Percentiles rank a stretch among this genome's conserved stretches.
phyloP scores from a whole-genome alignment of 1,140 invertebrate genomes.

The Drosophila sechellia region DNA sequence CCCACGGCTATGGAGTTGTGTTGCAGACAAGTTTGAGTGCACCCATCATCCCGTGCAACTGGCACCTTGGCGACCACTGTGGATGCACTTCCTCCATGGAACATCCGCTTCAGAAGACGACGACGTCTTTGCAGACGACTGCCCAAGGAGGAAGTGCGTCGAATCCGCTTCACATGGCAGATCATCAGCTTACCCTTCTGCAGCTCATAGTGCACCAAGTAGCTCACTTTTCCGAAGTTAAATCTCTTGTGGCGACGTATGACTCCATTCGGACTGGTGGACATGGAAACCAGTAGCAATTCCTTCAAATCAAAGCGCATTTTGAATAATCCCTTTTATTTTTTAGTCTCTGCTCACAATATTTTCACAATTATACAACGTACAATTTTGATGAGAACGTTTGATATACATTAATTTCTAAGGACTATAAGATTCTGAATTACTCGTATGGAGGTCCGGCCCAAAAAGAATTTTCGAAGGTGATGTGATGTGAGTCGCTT shows the following conservation, averaged over 20 bases:
- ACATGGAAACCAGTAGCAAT: conserved; percentile 31
- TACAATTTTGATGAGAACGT: conserved; percentile 25
- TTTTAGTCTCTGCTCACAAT: conserved; percentile 2
- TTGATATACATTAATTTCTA: conserved; percentile 1
- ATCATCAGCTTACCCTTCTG: conserved; percentile 25
- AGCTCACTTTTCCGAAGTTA: conserved; percentile 24
- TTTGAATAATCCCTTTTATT: conserved; percentile 11
- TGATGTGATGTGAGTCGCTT: background rate
- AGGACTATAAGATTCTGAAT: background rate
- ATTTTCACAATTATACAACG: conserved; percentile 5
- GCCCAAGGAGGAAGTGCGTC: background rate
- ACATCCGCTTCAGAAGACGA: background rate
- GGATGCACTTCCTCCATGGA: background rate
- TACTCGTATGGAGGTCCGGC: too few relatives aligned
- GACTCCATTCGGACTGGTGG: background rate
- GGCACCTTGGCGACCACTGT: background rate
- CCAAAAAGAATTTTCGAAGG: conserved; percentile 1
- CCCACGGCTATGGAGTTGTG: background rate
- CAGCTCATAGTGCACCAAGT: conserved; percentile 41
- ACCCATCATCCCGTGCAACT: background rate
- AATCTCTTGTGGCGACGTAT: conserved; percentile 18
- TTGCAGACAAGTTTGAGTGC: background rate
- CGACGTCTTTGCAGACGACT: background rate
- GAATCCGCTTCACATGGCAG: background rate
- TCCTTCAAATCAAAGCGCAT: conserved; percentile 49